Evolutionary conservation across 1,140 invertebrate species (phyloP), one percentile per base, ranked within the genome.

Genomic region (Pseudomyrmex cubaensis): DNA sequence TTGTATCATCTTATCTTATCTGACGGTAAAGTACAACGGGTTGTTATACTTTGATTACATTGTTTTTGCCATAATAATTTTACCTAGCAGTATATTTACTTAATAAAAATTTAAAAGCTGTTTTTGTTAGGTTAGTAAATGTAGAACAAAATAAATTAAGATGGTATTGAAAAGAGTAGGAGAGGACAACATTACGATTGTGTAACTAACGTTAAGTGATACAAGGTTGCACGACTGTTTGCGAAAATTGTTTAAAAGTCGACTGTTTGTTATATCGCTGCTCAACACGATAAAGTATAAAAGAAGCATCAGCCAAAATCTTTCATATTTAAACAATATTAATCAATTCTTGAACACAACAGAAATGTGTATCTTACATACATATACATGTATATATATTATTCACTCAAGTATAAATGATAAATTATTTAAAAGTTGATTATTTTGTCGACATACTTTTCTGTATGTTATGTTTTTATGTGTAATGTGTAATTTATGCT

Each of bases 181-280:
- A 35, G 35, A 35, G 5, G 7, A 35, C 35, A 52, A 15, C 17
- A 61, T 15, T 13, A 59, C 7, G 10, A 59, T 67, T 35, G 17
- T 56, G 63, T 15, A 52, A 82, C 57, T 50, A 56, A 48, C 7
- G 12, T 25, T 20, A 64, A 85, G 48, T 61, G 48, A 83, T 15
- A 50, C 78, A 62, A 67, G 67, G 46, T 12, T 66, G 46, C 25
- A 48, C 50, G 66, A 67, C 12, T 61, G 35, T 75, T 75, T 63
- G 48, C 17, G 7, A 70, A 75, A 83, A 85, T 70, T 57, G 35
- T 85, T 85, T 69, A 20, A 54, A 50, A 74, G 9, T 48, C 25
- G n/a, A 25, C 0, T 13, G 1, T 7, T 13, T 48, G n/a, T 35
- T 35, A 54, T 54, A 56, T 56, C 50, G 48, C 20, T 52, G 20